These are phyloP conservation scores for Gryon sp. DNA, from an alignment of 1,140 invertebrate genomes.

Conservation along the genomic window DNA sequence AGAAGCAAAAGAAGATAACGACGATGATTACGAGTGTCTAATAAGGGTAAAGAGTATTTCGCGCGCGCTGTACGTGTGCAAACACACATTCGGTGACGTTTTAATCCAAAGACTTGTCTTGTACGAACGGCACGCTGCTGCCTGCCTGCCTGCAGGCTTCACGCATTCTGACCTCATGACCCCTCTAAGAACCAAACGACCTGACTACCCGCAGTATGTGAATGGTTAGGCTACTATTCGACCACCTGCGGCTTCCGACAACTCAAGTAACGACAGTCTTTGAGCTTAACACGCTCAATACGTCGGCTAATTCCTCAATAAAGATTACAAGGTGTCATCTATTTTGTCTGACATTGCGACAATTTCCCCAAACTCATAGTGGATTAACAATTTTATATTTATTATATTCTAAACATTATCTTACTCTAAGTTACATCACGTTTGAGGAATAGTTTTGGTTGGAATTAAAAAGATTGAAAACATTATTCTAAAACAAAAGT, in stretches of 20 bases:
- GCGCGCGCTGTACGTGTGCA: constrained; percentile 24
- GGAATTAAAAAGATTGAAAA: no score
- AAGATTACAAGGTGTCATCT: constrained; percentile 63
- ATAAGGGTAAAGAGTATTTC: constrained; percentile 43
- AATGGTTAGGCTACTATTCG: constrained; percentile 70
- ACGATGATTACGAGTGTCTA: constrained; percentile 33
- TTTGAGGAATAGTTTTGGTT: no score
- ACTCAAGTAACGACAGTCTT: constrained; percentile 68
- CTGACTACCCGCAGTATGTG: constrained; percentile 61
- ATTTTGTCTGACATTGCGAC: constrained; percentile 33
- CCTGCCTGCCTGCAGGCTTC: no score
- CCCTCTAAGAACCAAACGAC: constrained; percentile 65
- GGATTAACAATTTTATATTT: constrained; percentile 7
- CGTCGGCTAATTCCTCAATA: constrained; percentile 64
- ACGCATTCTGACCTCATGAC: constrained; percentile 67
- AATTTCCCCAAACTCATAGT: constrained; percentile 18
- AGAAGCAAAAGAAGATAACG: constrained; percentile 31
- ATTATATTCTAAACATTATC: background rate
- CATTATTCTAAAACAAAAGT: no score
- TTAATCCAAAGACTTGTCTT: constrained; percentile 45
- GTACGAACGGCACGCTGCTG: constrained; percentile 18
- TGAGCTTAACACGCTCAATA: constrained; percentile 58
- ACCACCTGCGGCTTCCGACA: constrained; percentile 71
- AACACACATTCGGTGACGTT: constrained; percentile 47
- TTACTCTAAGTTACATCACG: background rate